Conservation (phyloP, 2,113 vertebrate genomes). For the Menura novaehollandiae region DNA sequence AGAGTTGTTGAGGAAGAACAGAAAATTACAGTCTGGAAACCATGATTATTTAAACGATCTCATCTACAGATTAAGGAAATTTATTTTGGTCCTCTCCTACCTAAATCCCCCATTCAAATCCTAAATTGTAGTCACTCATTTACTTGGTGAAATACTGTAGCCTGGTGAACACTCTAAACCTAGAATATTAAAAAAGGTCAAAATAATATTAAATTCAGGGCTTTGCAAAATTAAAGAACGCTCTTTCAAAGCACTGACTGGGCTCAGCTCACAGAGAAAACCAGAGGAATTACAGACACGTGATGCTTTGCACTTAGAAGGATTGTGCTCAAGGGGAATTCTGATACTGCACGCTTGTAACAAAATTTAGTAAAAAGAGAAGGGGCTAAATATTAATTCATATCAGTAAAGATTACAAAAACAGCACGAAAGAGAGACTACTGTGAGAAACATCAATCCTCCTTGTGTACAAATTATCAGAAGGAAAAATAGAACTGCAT, state of each 20-base stretch:
- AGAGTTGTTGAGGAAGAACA: background rate
- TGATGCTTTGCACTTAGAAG: background rate
- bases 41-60: background rate
- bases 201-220: conserved; percentile 20
- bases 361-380: background rate
- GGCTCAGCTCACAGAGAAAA: background rate
- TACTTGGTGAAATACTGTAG: conserved; percentile 16
- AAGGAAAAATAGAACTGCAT: background rate
- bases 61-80: background rate
- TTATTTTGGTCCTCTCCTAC: conserved; percentile 10
- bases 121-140: background rate
- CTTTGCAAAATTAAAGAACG: conserved; percentile 33
- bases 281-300: background rate
- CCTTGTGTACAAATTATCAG: background rate
- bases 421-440: background rate
- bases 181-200: conserved; percentile 65
- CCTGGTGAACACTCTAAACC: conserved; percentile 20
- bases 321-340: background rate
- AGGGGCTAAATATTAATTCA: conserved; percentile 24
- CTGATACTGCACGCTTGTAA: background rate
- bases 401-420: conserved; percentile 23
- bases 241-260: background rate
- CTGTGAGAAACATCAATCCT: background rate
- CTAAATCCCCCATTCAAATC: conserved; percentile 28
- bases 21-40: background rate